Conservation (phyloP, 2,888 invertebrate genomes). For the Camptogramma bilineatum region DNA sequence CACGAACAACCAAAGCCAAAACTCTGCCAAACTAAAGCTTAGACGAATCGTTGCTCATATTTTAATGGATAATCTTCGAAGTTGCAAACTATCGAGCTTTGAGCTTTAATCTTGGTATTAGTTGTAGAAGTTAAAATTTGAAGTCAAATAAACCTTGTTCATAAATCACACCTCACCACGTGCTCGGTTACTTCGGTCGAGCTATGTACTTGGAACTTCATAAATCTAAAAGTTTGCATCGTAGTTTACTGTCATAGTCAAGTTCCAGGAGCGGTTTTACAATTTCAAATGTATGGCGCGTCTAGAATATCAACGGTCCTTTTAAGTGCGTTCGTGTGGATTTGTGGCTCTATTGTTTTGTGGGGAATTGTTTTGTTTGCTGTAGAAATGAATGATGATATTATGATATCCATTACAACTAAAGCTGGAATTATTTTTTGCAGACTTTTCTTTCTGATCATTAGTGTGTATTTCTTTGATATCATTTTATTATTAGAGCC, state of each 20-base stretch:
- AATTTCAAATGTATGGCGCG: slow-evolving; percentile 58
- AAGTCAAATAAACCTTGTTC: slow-evolving; percentile 58
- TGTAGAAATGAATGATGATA: slow-evolving; percentile 32
- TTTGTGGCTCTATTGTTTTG: slow-evolving; percentile 52
- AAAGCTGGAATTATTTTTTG: slow-evolving; percentile 13
- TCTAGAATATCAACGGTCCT: slow-evolving; percentile 51
- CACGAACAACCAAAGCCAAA: slow-evolving; percentile 29
- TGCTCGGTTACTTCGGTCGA: slow-evolving; percentile 52
- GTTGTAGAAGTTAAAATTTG: slow-evolving; percentile 53
- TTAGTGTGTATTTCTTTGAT: neutral
- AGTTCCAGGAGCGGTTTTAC: slow-evolving; percentile 61
- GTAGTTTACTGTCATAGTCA: slow-evolving; percentile 64
- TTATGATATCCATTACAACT: slow-evolving; percentile 24
- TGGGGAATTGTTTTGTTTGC: slow-evolving; percentile 49
- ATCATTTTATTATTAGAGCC: neutral
- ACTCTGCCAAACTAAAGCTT: slow-evolving; percentile 33
- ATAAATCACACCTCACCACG: slow-evolving; percentile 64
- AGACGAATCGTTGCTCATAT: slow-evolving; percentile 41
- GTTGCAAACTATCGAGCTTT: slow-evolving; percentile 47
- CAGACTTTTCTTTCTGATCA: slow-evolving; percentile 7
- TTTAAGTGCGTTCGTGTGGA: slow-evolving; percentile 48
- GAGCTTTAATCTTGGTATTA: slow-evolving; percentile 53
- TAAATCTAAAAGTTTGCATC: slow-evolving; percentile 71
- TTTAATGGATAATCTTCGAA: slow-evolving; percentile 45
- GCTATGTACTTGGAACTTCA: slow-evolving; percentile 55